Evolutionary conservation across 2,113 vertebrate species (phyloP), one percentile per base, ranked within the genome.

Genomic region (Lynx canadensis): DNA sequence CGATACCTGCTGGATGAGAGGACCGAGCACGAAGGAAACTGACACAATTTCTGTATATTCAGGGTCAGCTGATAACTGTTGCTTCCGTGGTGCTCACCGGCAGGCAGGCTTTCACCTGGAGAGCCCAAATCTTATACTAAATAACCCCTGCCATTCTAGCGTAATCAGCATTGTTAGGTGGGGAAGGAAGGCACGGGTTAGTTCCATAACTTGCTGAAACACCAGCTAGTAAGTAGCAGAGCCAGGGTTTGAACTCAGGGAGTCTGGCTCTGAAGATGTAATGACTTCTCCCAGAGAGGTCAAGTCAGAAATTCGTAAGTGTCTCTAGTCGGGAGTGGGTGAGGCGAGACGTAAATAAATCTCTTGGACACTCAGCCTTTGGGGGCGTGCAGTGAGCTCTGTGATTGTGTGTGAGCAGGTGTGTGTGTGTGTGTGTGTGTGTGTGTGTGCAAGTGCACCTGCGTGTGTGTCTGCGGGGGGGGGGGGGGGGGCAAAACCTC

Each of bases 261-360:
- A 81, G 69, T 69, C 57, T 76, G 74, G n/a, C 55, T 97, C 36
- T 96, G 90, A 85, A 76, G 48, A 91, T 27, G 25, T 81, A 15
- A 50, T 23, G 33, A 21, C 9, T 19, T 45, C 27, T 92, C 4
- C 6, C n/a, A 79, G 88, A 76, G 41, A 81, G 50, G 10, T 36
- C 23, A 45, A 57, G 55, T 33, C 4, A 71, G 25, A 36, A 81
- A 57, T 50, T 87, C 1, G 0, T 5, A 52, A 52, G n/a, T 45
- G 38, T 68, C 41, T 23, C 29, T 57, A n/a, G 29, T 69, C 38
- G 48, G 89, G 11, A 29, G 41, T 65, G 12, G n/a, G 29, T 3
- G 55, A 52, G 69, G 41, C 33, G 63, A 52, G 69, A 73, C 15
- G 21, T 4, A 31, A 63, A 31, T 4, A 31, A 63, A n/a, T 63